phyloP scores from a whole-genome alignment of 2,888 invertebrate species.

The Pseudococcus jackbeardsleyi region DNA sequence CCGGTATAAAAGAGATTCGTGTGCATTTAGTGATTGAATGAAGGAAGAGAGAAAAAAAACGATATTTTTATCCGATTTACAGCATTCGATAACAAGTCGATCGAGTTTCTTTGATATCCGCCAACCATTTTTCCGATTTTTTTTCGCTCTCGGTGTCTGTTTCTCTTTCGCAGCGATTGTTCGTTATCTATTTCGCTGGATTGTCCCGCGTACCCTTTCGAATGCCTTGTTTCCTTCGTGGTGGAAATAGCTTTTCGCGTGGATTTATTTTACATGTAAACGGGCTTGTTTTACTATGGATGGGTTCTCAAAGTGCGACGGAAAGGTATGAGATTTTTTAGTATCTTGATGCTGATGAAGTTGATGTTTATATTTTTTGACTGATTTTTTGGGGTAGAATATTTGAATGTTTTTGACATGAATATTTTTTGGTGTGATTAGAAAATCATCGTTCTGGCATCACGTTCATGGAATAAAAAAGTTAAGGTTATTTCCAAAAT shows the following conservation, averaged over 20 bases:
- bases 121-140: neutral
- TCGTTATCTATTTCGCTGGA: constrained; percentile 12
- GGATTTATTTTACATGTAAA: constrained; percentile 48
- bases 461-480: too few relatives aligned
- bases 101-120: constrained; percentile 33
- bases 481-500: too few relatives aligned
- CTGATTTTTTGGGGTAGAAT: too few relatives aligned
- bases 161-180: neutral
- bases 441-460: too few relatives aligned
- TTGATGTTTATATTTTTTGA: too few relatives aligned
- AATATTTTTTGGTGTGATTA: too few relatives aligned
- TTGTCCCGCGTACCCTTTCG: neutral
- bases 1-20: neutral
- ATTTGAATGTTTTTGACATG: too few relatives aligned
- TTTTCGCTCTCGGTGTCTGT: neutral
- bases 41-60: neutral
- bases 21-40: constrained; percentile 32
- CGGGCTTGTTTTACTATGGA: constrained; percentile 3
- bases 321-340: too few relatives aligned
- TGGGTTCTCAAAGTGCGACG: neutral
- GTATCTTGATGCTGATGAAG: too few relatives aligned
- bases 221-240: neutral
- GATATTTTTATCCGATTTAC: constrained; percentile 43
- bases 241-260: neutral
- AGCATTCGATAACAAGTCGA: constrained; percentile 45